Conservation (phyloP, 30 jellyfish, hydroid and myxozoan species). For the Pseudorhiza aurosa region DNA sequence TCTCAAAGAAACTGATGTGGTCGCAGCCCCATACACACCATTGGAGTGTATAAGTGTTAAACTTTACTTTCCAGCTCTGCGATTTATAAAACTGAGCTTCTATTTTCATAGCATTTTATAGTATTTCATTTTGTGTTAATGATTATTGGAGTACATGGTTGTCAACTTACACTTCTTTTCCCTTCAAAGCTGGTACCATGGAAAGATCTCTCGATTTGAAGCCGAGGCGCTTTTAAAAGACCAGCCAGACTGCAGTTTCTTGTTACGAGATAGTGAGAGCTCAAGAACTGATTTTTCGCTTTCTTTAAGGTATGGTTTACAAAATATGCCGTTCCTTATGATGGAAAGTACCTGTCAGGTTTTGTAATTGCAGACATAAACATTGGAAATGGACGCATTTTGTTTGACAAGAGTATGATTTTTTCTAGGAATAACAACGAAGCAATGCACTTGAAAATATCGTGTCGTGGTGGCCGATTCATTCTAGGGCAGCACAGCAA, state of each 20-base stretch:
- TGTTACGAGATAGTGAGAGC: slow-evolving; percentile 94
- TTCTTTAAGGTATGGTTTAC: slow-evolving; percentile 88
- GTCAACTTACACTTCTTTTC: not conserved
- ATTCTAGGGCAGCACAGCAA: slow-evolving; percentile 91
- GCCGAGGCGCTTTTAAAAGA: slow-evolving; percentile 81
- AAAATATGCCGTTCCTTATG: too few relatives aligned
- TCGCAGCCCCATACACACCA: too few relatives aligned
- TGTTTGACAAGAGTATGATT: too few relatives aligned
- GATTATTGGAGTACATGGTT: not conserved
- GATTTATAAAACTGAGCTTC: too few relatives aligned
- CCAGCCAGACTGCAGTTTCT: slow-evolving; percentile 92
- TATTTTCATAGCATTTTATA: not conserved
- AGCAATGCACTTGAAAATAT: slow-evolving; percentile 94
- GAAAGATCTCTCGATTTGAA: slow-evolving; percentile 78
- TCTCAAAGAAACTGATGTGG: too few relatives aligned
- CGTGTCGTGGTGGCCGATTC: slow-evolving; percentile 86
- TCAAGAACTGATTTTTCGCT: slow-evolving; percentile 80
- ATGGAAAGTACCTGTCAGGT: too few relatives aligned
- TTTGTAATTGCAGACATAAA: too few relatives aligned
- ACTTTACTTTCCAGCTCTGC: too few relatives aligned
- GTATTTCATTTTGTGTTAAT: too few relatives aligned
- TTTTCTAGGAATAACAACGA: slow-evolving; percentile 81
- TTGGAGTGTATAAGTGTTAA: too few relatives aligned
- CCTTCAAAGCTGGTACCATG: slow-evolving; percentile 94
- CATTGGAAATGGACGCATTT: too few relatives aligned